phyloP scores from a whole-genome alignment of 37 sponge, comb jelly and placozoan species.

The Eunapius fragilis region DNA sequence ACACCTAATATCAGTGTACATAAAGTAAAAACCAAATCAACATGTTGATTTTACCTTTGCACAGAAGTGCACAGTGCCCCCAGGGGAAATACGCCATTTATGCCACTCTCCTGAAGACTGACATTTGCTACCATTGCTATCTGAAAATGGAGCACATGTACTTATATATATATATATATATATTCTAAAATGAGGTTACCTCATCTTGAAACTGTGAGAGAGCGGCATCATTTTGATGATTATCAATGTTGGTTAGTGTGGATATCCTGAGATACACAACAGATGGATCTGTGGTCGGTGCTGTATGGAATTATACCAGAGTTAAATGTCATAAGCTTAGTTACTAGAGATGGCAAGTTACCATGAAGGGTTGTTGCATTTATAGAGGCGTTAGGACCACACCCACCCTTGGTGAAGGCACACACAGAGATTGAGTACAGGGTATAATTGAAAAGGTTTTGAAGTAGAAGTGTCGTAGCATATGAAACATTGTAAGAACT shows the following conservation, averaged over 20 bases:
- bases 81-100: too few relatives aligned
- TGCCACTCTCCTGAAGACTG: too few relatives aligned
- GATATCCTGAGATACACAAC: not conserved
- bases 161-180: not conserved
- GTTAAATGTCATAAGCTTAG: too few relatives aligned
- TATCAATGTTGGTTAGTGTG: not conserved
- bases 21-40: too few relatives aligned
- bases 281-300: not conserved
- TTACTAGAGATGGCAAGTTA: not conserved
- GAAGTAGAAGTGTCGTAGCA: not conserved
- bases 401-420: not conserved
- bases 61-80: too few relatives aligned
- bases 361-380: not conserved
- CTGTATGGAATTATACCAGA: too few relatives aligned
- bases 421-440: not conserved
- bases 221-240: not conserved
- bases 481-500: not conserved
- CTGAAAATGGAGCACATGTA: not conserved
- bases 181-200: too few relatives aligned
- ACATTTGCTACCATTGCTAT: too few relatives aligned
- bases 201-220: not conserved
- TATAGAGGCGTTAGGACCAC: not conserved
- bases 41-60: too few relatives aligned
- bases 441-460: not conserved
- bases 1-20: not conserved